Base-by-base conservation (phyloP, 2,888 invertebrate genomes). In the Cheilosia soror region DNA sequence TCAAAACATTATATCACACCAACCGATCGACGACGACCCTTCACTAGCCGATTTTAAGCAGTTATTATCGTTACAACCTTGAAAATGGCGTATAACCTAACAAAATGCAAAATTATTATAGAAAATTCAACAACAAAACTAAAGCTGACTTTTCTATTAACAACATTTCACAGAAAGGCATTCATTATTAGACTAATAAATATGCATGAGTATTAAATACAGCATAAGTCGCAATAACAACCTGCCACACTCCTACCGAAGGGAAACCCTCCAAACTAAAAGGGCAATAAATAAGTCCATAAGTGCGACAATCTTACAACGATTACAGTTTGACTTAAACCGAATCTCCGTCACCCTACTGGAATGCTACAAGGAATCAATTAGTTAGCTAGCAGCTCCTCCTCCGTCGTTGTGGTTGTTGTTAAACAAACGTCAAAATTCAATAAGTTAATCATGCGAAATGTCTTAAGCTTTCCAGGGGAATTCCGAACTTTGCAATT, bases 141-240 rank as follows among this genome's bases (percentile, higher is more conserved):
- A 55, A 62, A 37, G 62, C n/a, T 29, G 47, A 27, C 27, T 42
- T 76, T 58, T 58, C 31, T 58, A 65, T 47, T 66, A 44, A 55
- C 58, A 49, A 49, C 29, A 58, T 57, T 42, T 66, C 66, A 66
- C 57, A 44, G 57, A 31, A 6, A 13, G 33, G 37, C 9, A 37
- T 37, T 11, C 37, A 37, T 37, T 33, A 33, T 33, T 11, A 57
- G 11, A 33, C 58, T 42, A 7, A 51, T 75, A 42, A 66, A 75
- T 65, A 75, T 65, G 55, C 75, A 66, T 75, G 40, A 75, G 55
- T 33, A 62, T 31, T 53, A 9, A 58, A 44, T n/a, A 63, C 60
- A 66, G 66, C 53, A 77, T 31, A 65, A 63, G 49, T 81, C 75
- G 68, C 63, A 62, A 65, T 69, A 53, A 68, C 37, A 75, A 58